Evolutionary conservation across 2,888 invertebrate genomes (phyloP), one percentile per base, ranked within the genome.

Genomic region (Harmothoe impar): DNA sequence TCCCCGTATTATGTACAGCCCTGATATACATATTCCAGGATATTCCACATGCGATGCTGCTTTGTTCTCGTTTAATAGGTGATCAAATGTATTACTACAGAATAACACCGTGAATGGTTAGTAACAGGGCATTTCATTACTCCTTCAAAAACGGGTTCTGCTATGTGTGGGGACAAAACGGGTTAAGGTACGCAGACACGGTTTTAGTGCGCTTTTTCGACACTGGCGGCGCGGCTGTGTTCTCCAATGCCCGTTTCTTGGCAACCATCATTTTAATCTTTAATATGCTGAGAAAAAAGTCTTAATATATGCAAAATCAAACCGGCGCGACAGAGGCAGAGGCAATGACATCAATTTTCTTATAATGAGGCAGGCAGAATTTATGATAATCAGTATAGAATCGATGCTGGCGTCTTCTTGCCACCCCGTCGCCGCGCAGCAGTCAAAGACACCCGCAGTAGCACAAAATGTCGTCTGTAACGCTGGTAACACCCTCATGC

Each of bases 291-390:
- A 43, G 20, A 86, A 86, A 86, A 86, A 86, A 86, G 81, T 81
- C 86, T 86, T 86, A 86, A 86, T 86, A 86, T 86, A 86, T 86
- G 86, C 86, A 86, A 86, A 86, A 86, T 86, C 86, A 86, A 52
- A 86, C 29, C 86, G 33, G 54, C 52, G 54, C 52, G 54, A 54
- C 29, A 52, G 86, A 52, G 56, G 54, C 10, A 52, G 86, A 86
- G 17, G 86, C 86, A 54, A 86, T 31, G 52, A 86, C 86, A 56
- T 86, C 86, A 86, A 86, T 86, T 86, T 86, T 86, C 86, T 86
- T 86, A 56, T 86, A 86, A 86, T 86, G 86, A 86, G 86, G 52
- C 12, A n/a, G 31, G 86, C 86, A 86, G 52, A 54, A 86, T 86
- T 86, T 86, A 86, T 86, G 86, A 52, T 86, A 86, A 86, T 86